Evolutionary conservation across 2,888 invertebrate genomes (phyloP).

Genomic region (Laothoe populi): DNA sequence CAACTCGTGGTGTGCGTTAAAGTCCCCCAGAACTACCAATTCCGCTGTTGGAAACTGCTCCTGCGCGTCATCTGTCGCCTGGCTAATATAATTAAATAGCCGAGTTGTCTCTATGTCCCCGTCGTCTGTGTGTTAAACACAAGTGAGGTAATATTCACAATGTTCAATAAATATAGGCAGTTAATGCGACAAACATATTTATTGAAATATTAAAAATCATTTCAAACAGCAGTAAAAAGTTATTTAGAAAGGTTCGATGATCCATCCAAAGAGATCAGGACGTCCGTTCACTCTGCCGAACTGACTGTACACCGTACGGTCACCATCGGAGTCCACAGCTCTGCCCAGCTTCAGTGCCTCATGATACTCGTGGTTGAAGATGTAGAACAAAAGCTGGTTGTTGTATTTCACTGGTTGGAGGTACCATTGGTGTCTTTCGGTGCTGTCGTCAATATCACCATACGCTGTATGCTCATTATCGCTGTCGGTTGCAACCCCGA

Average conservation of each 20-base stretch:
- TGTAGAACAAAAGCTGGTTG: slow-evolving; percentile 22
- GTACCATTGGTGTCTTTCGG: slow-evolving; percentile 18
- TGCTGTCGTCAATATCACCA: not conserved
- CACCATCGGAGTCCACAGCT: not conserved
- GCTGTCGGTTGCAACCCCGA: not conserved
- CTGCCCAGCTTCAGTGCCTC: slow-evolving; percentile 17
- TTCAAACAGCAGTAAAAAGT: not conserved
- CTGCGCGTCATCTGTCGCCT: no score
- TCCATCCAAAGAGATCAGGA: slow-evolving; percentile 24
- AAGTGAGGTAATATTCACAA: no score
- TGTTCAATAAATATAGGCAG: no score
- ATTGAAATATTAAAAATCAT: no score
- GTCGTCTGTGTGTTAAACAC: no score
- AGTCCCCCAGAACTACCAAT: no score
- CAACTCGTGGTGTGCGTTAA: no score
- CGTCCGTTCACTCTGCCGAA: not conserved
- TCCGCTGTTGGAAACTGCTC: no score
- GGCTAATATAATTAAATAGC: no score
- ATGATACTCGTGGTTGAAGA: slow-evolving; percentile 18
- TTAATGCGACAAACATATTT: no score
- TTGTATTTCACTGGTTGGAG: slow-evolving; percentile 6
- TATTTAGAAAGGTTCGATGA: slow-evolving; percentile 17
- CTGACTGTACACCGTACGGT: slow-evolving; percentile 12
- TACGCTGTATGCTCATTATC: slow-evolving; percentile 21
- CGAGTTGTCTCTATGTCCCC: no score